These are phyloP conservation scores for Platyscapa corneri DNA, from an alignment of 1,140 invertebrate genomes.

Conservation along the genomic window DNA sequence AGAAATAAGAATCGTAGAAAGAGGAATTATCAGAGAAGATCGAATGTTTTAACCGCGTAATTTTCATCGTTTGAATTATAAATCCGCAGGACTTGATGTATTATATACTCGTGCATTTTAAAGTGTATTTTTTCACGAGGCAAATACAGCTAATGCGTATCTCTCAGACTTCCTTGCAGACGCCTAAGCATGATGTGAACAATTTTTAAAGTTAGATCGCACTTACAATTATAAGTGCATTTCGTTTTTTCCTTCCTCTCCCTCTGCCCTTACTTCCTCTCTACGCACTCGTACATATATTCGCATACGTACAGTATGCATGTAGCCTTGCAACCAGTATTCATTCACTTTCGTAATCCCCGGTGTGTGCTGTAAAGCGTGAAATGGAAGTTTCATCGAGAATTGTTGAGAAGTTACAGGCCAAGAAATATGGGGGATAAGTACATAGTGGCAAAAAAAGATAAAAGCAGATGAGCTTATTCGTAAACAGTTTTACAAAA, in stretches of 20 bases:
- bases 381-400: slow-evolving; percentile 62
- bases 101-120: not conserved
- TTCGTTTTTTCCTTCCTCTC: slow-evolving; percentile 4
- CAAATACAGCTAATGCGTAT: not conserved
- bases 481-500: slow-evolving; percentile 5
- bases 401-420: not conserved
- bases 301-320: too few species aligned
- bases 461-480: not conserved
- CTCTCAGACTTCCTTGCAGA: not conserved
- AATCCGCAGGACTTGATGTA: not conserved
- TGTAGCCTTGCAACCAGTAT: not conserved
- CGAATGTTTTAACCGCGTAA: not conserved
- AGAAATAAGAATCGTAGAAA: not conserved
- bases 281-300: too few species aligned
- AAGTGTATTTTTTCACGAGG: not conserved
- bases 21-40: not conserved
- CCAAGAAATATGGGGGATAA: not conserved
- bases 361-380: slow-evolving; percentile 59
- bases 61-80: not conserved
- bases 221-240: slow-evolving; percentile 36
- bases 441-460: not conserved
- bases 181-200: slow-evolving; percentile 7
- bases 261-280: too few species aligned
- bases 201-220: slow-evolving; percentile 44
- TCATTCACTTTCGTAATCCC: slow-evolving; percentile 51